Evolutionary conservation across 2,888 invertebrate genomes (phyloP), one percentile per base, ranked within the genome.

Genomic region (Terebella lapidaria): DNA sequence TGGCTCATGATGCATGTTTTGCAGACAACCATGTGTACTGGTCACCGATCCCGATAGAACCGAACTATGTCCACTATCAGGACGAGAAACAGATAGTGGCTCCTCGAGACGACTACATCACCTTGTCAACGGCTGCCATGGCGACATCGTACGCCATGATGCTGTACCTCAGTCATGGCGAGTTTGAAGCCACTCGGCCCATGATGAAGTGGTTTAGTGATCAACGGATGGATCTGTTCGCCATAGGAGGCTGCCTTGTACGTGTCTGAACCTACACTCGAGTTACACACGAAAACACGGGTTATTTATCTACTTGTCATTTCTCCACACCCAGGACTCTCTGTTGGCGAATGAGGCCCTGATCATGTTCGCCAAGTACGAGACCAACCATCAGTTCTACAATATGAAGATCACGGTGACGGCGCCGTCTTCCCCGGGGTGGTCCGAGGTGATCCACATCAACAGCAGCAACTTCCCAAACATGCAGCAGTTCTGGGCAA

Each of bases 101-200:
- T 61, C 92, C 94, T 0, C 87, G 95, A 0, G 82, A 92, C 61
- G 72, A 74, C 45, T 51, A 30, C 27, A 49, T 35, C 0, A 52
- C 61, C 28, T 42, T 56, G 10, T 63, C 47, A 29, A 45, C 90
- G 75, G 95, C 94, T 79, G 89, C 94, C 51, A 93, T 93, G 74
- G 88, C 94, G 0, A 95, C 95, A 0, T 90, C 94, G 0, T 95
- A 94, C 78, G 95, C 91, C 0, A 82, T 96, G 53, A 83, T 95
- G 71, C 89, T 93, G 0, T 92, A 93, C 76, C 74, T 76, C 46
- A 45, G 27, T 10, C 71, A 71, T 49, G 71, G 71, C 58, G 46
- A 60, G 51, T 58, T 60, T 35, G 54, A 53, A 18, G 61, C 29
- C 18, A 52, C 67, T 22, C 26, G 49, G 45, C 74, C 75, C 53